These are phyloP conservation scores for Scrobipalpa costella DNA, from an alignment of 2,888 invertebrate genomes.

Conservation along the genomic window DNA sequence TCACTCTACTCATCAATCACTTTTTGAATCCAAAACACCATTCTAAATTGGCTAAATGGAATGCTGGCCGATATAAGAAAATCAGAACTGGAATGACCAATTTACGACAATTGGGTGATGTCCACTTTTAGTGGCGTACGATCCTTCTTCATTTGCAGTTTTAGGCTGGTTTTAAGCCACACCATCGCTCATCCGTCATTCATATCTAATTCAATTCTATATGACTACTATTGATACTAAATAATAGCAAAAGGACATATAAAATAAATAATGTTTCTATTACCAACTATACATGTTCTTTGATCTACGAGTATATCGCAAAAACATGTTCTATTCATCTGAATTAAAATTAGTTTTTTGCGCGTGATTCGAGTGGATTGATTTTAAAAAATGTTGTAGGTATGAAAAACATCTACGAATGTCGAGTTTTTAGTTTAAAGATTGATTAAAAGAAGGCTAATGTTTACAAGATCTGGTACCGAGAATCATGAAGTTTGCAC, in stretches of 20 bases:
- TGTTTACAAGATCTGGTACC: conserved; percentile 10
- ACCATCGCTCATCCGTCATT: neutral
- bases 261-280: no score
- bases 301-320: no score
- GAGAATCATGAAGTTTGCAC: neutral
- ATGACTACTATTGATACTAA: no score
- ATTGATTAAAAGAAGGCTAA: neutral
- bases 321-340: no score
- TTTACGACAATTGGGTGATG: neutral
- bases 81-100: neutral
- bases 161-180: no score
- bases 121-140: neutral
- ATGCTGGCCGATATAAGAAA: neutral
- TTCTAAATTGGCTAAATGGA: neutral
- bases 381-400: neutral
- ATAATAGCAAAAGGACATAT: no score
- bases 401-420: neutral
- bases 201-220: neutral
- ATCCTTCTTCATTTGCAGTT: conserved; percentile 14
- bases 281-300: no score
- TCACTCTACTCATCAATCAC: conserved; percentile 3
- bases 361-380: no score
- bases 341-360: no score
- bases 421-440: neutral
- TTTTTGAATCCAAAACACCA: neutral